Evolutionary conservation across 2,113 vertebrate species (phyloP), one percentile per base, ranked within the genome.

Genomic region (Platichthys stellatus): DNA sequence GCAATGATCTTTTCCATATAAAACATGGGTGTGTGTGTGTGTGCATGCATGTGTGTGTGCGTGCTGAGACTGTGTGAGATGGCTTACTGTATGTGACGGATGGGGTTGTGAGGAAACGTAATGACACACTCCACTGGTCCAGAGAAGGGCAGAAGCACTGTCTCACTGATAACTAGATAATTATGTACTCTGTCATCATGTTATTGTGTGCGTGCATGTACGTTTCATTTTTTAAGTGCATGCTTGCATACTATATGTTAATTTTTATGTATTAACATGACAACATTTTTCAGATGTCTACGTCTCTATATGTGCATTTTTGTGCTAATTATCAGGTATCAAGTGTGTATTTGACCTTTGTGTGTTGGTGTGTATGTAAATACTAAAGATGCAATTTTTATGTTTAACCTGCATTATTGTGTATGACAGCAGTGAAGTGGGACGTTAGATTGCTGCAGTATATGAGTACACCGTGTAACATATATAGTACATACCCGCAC

Each of bases 71-170:
- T 56, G 54, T 11, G n/a, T 57, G 54, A 20, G 26, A 47, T 62
- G 64, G 76, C 31, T 74, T 69, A 57, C 53, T 58, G 8, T 26
- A 69, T 83, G 84, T 87, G 87, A 90, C 70, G 53, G 84, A 92
- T 91, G 86, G 75, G 86, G 73, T 86, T 72, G 71, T 86, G 79
- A 78, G 80, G 83, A 91, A 89, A 92, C 75, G 81, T 84, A 91
- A 92, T 92, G 89, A 91, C 87, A 90, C 84, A 91, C 84, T 90
- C 87, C 89, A 91, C 63, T 89, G 89, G 85, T 90, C 87, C 87
- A 91, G 83, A 86, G 86, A 90, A 89, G 81, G 83, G 86, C 80
- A 80, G 87, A 79, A 82, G 77, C 84, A 61, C 61, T 28, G 72
- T 80, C 80, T 90, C 86, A 87, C 84, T 90, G 90, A 91, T 91